Evolutionary conservation across 2,113 vertebrate species (phyloP), one percentile per base, ranked within the genome.

Genomic region (Stigmatopora nigra): DNA sequence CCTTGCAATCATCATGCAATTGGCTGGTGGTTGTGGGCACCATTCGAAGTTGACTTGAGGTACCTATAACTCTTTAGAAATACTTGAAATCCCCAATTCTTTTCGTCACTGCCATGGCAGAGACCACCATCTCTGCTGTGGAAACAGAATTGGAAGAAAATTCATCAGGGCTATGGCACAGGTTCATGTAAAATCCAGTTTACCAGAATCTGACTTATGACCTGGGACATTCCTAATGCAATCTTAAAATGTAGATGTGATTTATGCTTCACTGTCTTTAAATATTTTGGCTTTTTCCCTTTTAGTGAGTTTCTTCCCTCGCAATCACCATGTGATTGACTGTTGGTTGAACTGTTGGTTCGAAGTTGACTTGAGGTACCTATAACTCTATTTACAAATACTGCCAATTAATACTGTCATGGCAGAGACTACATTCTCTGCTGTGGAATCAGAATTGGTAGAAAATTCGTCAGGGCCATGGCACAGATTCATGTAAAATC

Each of bases 151-250:
- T 91, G 89, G 89, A 68, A 91, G 56, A 91, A 8, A 64, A 88
- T 83, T 82, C 0, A 17, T 74, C 87, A 80, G 86, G 87, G 70
- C 87, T 89, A 86, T 85, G 88, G 89, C 90, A 90, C 89, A 88
- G 89, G 78, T 90, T 86, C 25, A 25, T 46, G 76, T 78, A 78
- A 78, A 53, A 12, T 13, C 0, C 25, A 0, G 7, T 84, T 85
- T 75, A 68, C 84, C 67, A 65, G 9, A 83, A 84, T 79, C 89
- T 90, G 89, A 91, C 89, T 86, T 58, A 85, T 89, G 85, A 79
- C 82, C 84, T 89, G 90, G 74, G 47, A 91, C 89, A 90, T 47
- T 12, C 1, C 11, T 12, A 1, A n/a, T 47, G 14, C 16, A 5
- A 0, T 15, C 20, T 25, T 55, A 1, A 55, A 56, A 56, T 56